Evolutionary conservation across 2,113 vertebrate species (phyloP), one percentile per base, ranked within the genome.

Genomic region (Festucalex cinctus): DNA sequence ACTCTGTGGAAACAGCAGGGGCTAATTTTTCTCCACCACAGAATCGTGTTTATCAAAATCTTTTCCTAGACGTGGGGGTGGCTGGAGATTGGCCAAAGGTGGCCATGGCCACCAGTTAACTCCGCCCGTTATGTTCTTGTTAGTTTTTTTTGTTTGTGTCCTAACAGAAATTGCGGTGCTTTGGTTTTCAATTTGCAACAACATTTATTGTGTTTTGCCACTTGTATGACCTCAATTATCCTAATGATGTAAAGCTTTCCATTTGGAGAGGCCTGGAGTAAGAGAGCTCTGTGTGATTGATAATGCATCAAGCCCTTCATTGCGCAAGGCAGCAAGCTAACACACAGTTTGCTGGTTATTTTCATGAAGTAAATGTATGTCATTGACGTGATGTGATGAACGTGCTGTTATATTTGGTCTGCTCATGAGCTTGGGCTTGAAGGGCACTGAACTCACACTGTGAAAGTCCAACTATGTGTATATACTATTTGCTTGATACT

Each of bases 311-410:
- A 35, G 35, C 73, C 65, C 48, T 48, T 57, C 49, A 22, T 48
- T 70, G 36, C 56, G 35, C 63, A 60, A 35, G 26, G 75, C 60
- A 6, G 28, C 5, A 51, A 14, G n/a, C 71, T 78, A 77, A 81
- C 72, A 77, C 63, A 75, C 69, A 74, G 68, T 79, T 77, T 74
- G 81, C 63, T 8, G n/a, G 63, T 75, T 85, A 64, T 85, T 86
- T 84, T 85, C 81, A 88, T 87, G 84, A 82, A 63, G 75, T 82
- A 85, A 86, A 89, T 87, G 82, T 65, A 80, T 77, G 80, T 76
- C 83, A 85, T 69, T 83, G 85, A 83, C 80, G 63, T 62, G 72
- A 75, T 16, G n/a, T 85, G 84, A 87, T 73, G 78, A 78, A 87
- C 79, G 75, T 68, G 12, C 56, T 59, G 80, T 76, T 88, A 83